A percentile compares a stretch with the other conserved stretches of the same genome.
Conservation (phyloP, 2,888 invertebrate species). For the Zelleria hepariella region DNA sequence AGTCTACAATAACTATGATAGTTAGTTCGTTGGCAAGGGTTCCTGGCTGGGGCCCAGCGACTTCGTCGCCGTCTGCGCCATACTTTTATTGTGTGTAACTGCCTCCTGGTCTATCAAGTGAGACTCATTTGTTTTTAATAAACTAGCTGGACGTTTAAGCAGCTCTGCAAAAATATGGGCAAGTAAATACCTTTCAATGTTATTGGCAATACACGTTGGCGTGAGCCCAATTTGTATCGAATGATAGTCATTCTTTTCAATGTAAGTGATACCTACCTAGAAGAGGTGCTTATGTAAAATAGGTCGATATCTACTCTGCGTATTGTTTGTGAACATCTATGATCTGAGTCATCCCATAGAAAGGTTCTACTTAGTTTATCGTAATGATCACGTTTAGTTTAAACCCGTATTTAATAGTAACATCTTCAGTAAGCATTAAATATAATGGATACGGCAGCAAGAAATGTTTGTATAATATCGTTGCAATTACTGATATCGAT, state of each 20-base stretch:
- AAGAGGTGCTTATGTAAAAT: too few relatives aligned
- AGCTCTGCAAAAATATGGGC: conserved; percentile 29
- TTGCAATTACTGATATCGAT: conserved; percentile 25
- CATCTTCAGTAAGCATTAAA: conserved; percentile 6
- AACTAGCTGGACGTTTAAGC: conserved; percentile 19
- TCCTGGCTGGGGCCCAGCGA: conserved; percentile 30
- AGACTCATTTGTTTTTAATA: conserved; percentile 15
- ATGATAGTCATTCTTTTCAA: conserved; percentile 30
- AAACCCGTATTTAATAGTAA: too few relatives aligned
- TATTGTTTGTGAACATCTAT: conserved; percentile 26
- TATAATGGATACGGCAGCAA: background rate
- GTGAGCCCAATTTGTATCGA: conserved; percentile 36
- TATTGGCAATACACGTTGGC: conserved; percentile 51
- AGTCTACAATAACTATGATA: conserved; percentile 21
- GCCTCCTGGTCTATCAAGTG: conserved; percentile 14
- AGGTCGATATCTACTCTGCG: too few relatives aligned
- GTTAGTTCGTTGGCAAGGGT: conserved; percentile 30
- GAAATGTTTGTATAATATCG: background rate
- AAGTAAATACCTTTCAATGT: too few relatives aligned
- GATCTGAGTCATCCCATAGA: conserved; percentile 23
- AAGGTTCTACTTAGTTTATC: conserved; percentile 24
- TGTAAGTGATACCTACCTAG: conserved; percentile 19
- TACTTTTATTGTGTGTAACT: conserved; percentile 25
- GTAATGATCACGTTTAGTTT: too few relatives aligned
- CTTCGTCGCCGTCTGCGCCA: conserved; percentile 27